These are phyloP conservation scores for Calliopum simillimum DNA, from an alignment of 2,888 invertebrate genomes.

Conservation along the genomic window DNA sequence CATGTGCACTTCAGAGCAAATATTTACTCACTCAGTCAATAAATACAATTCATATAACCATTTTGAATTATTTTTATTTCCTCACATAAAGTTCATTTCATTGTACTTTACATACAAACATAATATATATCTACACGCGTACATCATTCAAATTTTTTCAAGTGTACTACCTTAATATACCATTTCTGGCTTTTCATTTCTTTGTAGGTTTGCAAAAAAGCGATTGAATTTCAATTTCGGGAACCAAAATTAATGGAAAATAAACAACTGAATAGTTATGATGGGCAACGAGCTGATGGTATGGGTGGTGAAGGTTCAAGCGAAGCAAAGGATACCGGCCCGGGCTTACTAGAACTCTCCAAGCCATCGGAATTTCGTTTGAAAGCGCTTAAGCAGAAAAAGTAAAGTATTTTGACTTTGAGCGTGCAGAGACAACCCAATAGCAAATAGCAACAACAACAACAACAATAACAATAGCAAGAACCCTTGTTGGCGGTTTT, in stretches of 20 bases:
- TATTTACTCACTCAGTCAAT: too few species aligned
- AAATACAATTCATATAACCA: too few species aligned
- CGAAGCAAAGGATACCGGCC: constrained; percentile 55
- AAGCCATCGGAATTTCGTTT: constrained; percentile 67
- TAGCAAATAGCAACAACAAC: not conserved
- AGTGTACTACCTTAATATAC: not conserved
- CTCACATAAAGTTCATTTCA: too few species aligned
- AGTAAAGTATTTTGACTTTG: constrained; percentile 48
- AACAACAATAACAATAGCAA: too few species aligned
- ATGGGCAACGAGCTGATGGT: constrained; percentile 46
- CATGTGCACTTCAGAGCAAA: too few species aligned
- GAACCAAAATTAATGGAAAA: constrained; percentile 59
- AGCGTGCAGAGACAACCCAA: constrained; percentile 6
- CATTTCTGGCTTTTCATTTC: constrained; percentile 33
- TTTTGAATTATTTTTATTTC: too few species aligned
- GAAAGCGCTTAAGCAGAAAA: constrained; percentile 65
- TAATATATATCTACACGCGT: too few species aligned
- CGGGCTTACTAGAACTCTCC: constrained; percentile 64
- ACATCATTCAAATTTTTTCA: too few species aligned
- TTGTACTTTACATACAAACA: too few species aligned
- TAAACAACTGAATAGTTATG: constrained; percentile 54
- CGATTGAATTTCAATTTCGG: constrained; percentile 66
- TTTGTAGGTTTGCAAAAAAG: constrained; percentile 61
- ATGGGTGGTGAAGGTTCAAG: constrained; percentile 49
- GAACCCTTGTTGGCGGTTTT: too few species aligned